These are phyloP conservation scores for Sturnus vulgaris DNA, from an alignment of 2,113 vertebrate species.

Conservation along the genomic window DNA sequence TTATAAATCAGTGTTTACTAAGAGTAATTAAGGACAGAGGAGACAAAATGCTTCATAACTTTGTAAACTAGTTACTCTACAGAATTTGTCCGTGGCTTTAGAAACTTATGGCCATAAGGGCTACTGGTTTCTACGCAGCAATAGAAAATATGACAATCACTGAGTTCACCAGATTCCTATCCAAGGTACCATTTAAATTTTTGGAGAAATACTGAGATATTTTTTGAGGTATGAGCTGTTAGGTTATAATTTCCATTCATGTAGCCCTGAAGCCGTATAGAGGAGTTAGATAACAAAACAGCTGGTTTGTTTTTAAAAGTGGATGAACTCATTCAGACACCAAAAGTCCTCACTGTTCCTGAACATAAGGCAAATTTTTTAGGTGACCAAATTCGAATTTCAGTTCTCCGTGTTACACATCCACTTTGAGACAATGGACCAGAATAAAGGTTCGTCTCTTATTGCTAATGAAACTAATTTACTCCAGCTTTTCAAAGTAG, in stretches of 20 bases:
- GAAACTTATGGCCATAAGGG: not conserved
- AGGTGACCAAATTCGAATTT: not conserved
- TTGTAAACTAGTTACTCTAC: not conserved
- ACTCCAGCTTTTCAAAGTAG: conserved; percentile 36
- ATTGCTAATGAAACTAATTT: conserved; percentile 60
- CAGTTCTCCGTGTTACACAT: not conserved
- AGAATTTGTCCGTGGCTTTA: not conserved
- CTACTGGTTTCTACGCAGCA: not conserved
- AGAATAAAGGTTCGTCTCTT: conserved; percentile 25
- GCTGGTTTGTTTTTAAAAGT: not conserved
- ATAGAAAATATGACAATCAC: not conserved
- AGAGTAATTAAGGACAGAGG: not conserved
- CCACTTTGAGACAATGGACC: conserved; percentile 44
- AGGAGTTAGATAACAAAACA: not conserved
- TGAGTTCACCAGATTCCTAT: not conserved
- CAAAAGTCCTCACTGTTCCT: not conserved
- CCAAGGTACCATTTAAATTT: not conserved
- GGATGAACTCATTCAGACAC: not conserved
- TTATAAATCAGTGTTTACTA: conserved; percentile 33
- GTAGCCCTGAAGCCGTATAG: not conserved
- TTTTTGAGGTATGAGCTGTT: not conserved
- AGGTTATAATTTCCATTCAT: not conserved
- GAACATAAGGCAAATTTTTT: not conserved
- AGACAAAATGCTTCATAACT: not conserved
- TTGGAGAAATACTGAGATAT: not conserved